Base-by-base conservation (phyloP, 92 coral and sea anemone species). In the Phenganax stokvisi region DNA sequence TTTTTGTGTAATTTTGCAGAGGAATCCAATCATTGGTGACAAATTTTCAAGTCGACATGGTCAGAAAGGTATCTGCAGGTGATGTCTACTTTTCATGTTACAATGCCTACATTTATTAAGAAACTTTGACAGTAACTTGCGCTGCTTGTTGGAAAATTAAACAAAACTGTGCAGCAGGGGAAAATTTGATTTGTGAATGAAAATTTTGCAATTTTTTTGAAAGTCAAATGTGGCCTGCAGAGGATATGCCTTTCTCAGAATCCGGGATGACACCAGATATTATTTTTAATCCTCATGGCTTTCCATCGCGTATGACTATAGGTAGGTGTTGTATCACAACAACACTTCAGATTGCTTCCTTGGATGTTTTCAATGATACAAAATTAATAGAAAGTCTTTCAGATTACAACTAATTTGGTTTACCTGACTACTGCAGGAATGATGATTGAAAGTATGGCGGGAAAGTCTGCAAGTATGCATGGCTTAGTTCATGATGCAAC, bases 381-480 rank as follows among this genome's bases (percentile, higher is more conserved):
- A 5, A 1, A 37, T 37, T 37, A 5, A 37, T 37, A 37, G 47
- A 37, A 37, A 37, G 47, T 37, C 47, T 37, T 37, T 37, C 47
- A 37, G 47, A 37, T 37, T 37, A 5, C 47, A 5, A 37, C 47
- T 37, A 37, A 37, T 37, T 37, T 37, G 47, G 47, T 37, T 37
- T 37, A 37, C 47, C 47, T 37, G 47, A 37, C 47, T 37, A 5
- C 47, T 15, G 12, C 75, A 94, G 98, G 98, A 59, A 94, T 94
- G 98, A 94, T 94, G 98, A 90, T 94, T 16, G 98, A 94, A 78
- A 92, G 97, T 55, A 94, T 94, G 98, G 98, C 98, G 58, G 98
- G 98, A 16, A 94, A 92, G 83, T 90, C 96, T 13, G 98, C 96
- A 6, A 82, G 90, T 60, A 87, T 92, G 63, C 89, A 94, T 80